Base-by-base conservation (phyloP, 2,113 vertebrate species). In the Suncus etruscus region DNA sequence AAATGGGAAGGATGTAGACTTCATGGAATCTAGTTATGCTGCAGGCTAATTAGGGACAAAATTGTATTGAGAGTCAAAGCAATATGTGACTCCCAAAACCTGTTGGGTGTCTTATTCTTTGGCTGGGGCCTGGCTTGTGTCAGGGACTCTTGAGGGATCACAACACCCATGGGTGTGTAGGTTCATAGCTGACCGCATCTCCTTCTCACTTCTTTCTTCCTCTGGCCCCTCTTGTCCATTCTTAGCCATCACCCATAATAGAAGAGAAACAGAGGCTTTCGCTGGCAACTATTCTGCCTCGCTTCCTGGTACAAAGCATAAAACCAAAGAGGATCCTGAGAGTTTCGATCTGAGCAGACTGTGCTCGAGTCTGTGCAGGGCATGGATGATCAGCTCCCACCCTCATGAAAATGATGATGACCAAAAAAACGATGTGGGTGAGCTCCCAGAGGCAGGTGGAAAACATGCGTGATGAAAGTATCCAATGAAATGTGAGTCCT, bases 331-430 rank as follows among this genome's bases (percentile, higher is more conserved):
- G 61, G n/a, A 77, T 5, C 5, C n/a, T 63, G 61, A 48, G 11
- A 18, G 92, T 90, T 93, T 93, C 14, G 0, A 16, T 74, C 65
- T 92, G 90, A 94, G 72, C 63, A 47, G 68, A 39, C 10, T 50
- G n/a, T 22, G 54, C 12, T n/a, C 18, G 54, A 54, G 15, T 25
- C 24, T 0, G 32, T 70, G 86, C 76, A 16, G n/a, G 12, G 8
- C 51, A 25, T 73, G 70, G 45, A 24, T 45, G 32, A 45, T 45
- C 32, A 22, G 16, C 11, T 20, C 32, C 70, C 16, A 20, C 22
- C 7, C 14, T 82, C 58, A 79, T 54, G 72, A 81, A 92, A 92
- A 87, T 94, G 65, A 73, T 16, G 54, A 54, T n/a, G 74, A 47
- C 72, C n/a, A 68, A 45, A 75, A 69, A 82, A 69, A 82, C 63